Percentiles rank a stretch among this genome's conserved stretches.
Evolutionary conservation across 1,140 invertebrate species (phyloP).

Genomic region (Brachionus paranguensis): DNA sequence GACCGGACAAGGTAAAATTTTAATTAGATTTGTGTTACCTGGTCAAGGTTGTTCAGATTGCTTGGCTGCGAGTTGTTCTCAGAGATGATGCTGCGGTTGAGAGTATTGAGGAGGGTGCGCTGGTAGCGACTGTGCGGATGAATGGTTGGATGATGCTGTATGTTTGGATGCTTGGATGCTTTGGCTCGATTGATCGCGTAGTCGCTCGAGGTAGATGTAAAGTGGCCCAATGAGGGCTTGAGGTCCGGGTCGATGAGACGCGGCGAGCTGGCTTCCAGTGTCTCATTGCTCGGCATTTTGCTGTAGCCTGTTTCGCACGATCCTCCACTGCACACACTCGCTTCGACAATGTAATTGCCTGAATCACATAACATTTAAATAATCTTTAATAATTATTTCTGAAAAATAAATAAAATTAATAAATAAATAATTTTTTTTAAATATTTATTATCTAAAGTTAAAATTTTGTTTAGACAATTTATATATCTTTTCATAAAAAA

Average conservation of each 20-base stretch:
- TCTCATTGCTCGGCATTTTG: background rate
- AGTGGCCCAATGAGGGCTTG: background rate
- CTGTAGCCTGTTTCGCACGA: background rate
- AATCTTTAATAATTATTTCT: background rate
- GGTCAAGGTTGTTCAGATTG: background rate
- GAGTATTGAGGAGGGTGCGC: background rate
- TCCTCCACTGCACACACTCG: background rate
- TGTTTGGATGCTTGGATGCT: conserved; percentile 28
- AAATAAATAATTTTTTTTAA: background rate
- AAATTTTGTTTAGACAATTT: background rate
- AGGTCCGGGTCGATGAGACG: background rate
- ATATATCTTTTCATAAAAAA: background rate
- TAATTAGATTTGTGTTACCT: background rate
- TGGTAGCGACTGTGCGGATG: conserved; percentile 21
- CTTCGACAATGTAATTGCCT: background rate
- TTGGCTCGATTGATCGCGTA: background rate
- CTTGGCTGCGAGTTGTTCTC: background rate
- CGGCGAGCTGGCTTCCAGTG: background rate
- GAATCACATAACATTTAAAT: background rate
- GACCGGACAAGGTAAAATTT: too few relatives aligned
- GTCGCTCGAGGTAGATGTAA: conserved; percentile 17
- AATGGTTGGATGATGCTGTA: conserved; percentile 36
- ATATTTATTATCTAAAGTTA: too few relatives aligned
- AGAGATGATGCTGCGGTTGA: background rate
- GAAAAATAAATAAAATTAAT: background rate